Conservation (phyloP, 2,113 vertebrate species). For the Pseudorhombus dupliciocellatus region DNA sequence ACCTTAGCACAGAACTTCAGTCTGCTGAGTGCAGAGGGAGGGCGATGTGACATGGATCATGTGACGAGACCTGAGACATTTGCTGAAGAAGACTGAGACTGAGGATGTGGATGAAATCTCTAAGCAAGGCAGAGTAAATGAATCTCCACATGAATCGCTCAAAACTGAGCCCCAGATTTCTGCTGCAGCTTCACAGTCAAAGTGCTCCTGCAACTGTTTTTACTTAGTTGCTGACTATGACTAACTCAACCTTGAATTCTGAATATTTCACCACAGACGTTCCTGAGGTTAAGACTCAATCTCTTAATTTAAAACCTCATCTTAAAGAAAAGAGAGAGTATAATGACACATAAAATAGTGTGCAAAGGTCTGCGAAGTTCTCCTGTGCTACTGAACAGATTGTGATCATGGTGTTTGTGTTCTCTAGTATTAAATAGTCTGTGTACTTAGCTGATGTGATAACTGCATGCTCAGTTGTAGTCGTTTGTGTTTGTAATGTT, state of each 20-base stretch:
- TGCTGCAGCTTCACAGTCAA: not conserved
- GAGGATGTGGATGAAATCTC: conserved; percentile 1
- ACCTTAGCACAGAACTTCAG: not conserved
- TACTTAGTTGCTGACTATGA: not conserved
- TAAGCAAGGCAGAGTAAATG: not conserved
- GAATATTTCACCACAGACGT: not conserved
- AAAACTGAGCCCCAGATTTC: not conserved
- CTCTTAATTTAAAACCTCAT: not conserved
- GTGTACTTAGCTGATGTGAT: conserved; percentile 18
- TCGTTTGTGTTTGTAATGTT: conserved; percentile 46
- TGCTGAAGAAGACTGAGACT: conserved; percentile 2
- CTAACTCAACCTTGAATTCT: not conserved
- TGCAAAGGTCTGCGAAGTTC: conserved; percentile 17
- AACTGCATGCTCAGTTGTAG: conserved; percentile 41
- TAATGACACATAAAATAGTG: too few species aligned
- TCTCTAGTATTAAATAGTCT: conserved; percentile 13
- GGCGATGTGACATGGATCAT: not conserved
- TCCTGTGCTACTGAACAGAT: conserved; percentile 53
- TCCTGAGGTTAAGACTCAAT: not conserved
- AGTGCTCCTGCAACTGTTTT: not conserved
- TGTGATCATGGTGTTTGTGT: conserved; percentile 55
- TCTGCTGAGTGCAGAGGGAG: not conserved
- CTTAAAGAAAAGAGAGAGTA: not conserved
- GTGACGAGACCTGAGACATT: not conserved
- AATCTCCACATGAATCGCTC: not conserved